phyloP scores from a whole-genome alignment of 2,888 invertebrate genomes.

The Oscheius sp. region DNA sequence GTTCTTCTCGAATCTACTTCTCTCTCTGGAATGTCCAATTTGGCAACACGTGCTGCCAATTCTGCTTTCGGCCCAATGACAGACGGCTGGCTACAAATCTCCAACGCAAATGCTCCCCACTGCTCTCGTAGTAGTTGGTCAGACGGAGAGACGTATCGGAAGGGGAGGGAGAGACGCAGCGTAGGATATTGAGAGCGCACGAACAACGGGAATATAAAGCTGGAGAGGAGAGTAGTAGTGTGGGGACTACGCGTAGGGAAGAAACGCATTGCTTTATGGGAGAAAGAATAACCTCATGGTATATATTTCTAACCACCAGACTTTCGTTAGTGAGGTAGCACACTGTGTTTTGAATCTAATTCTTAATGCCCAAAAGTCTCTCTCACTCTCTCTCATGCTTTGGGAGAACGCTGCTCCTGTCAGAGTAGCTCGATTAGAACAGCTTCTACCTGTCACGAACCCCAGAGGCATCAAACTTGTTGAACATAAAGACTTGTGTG shows the following conservation, averaged over 20 bases:
- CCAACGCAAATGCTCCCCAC: slow-evolving; percentile 13
- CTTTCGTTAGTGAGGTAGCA: no score
- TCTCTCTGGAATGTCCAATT: background rate
- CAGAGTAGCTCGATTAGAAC: no score
- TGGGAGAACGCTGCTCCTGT: no score
- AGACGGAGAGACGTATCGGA: slow-evolving; percentile 19
- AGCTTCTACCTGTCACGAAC: no score
- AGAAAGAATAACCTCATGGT: no score
- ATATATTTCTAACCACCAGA: no score
- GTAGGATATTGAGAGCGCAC: slow-evolving; percentile 26
- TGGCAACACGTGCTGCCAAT: slow-evolving; percentile 2
- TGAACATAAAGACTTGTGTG: no score
- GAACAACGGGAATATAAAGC: background rate
- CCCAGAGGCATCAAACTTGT: no score
- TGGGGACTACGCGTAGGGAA: background rate
- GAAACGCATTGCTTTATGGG: no score
- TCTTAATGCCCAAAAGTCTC: no score
- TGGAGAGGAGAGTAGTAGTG: slow-evolving; percentile 1
- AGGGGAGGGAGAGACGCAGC: slow-evolving; percentile 23
- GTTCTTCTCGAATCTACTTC: background rate
- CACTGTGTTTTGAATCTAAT: no score
- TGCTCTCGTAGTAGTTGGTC: slow-evolving; percentile 28
- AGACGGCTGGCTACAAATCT: slow-evolving; percentile 27
- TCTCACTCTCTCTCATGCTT: no score
- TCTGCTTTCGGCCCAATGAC: slow-evolving; percentile 3